These are phyloP conservation scores for Archivesica marissinica DNA, from an alignment of 1,140 invertebrate genomes.

Conservation along the genomic window DNA sequence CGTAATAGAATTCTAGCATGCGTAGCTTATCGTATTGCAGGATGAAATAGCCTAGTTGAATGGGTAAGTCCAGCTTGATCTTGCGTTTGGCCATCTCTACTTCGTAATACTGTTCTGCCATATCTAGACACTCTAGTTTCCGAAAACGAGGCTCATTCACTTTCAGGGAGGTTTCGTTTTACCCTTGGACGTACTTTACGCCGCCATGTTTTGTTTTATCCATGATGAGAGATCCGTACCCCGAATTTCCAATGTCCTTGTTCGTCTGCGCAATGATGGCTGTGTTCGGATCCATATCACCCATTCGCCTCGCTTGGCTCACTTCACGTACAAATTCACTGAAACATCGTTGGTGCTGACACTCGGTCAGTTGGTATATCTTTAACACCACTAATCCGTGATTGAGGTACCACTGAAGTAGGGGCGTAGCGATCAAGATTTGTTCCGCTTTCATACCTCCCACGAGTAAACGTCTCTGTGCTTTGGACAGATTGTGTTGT, in stretches of 20 bases:
- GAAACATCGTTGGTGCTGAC: constrained; percentile 59
- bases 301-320: constrained; percentile 61
- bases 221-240: constrained; percentile 42
- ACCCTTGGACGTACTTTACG: not conserved
- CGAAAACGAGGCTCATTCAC: too few species aligned
- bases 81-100: too few species aligned
- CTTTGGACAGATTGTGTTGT: too few species aligned
- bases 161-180: too few species aligned
- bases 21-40: constrained; percentile 65
- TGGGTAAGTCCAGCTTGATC: too few species aligned
- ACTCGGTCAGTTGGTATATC: constrained; percentile 70
- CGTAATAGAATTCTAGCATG: constrained; percentile 66
- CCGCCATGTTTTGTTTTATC: constrained; percentile 14
- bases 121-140: too few species aligned
- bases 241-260: constrained; percentile 64
- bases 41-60: too few species aligned
- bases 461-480: too few species aligned
- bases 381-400: constrained; percentile 64
- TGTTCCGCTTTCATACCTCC: constrained; percentile 40
- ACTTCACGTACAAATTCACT: constrained; percentile 61
- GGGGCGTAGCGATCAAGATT: constrained; percentile 64
- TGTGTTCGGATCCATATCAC: constrained; percentile 54
- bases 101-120: too few species aligned
- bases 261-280: constrained; percentile 68
- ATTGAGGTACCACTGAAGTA: constrained; percentile 67